A percentile compares a stretch with the other conserved stretches of the same genome.
Conservation (phyloP, 64 coral and sea anemone genomes). For the Pocillopora verrucosa region DNA sequence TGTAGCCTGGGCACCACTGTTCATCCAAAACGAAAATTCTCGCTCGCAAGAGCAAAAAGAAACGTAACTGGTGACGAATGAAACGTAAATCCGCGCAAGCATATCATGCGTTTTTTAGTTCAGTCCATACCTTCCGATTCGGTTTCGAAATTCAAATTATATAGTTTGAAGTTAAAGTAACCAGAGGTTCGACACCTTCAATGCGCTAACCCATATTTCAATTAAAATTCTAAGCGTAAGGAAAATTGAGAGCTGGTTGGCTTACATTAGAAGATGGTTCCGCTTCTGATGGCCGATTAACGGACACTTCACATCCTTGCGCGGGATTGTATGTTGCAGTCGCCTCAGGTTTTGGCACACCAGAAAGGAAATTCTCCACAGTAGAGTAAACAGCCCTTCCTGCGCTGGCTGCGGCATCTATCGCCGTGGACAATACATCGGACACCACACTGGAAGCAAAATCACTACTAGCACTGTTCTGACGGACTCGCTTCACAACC, state of each 20-base stretch:
- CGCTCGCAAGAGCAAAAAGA: no score
- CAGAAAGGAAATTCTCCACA: constrained; percentile 48
- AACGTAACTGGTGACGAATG: no score
- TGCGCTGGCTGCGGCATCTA: constrained; percentile 59
- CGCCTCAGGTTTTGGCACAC: not conserved
- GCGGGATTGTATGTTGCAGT: constrained; percentile 54
- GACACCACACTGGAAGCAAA: constrained; percentile 50
- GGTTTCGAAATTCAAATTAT: not conserved
- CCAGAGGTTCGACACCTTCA: not conserved
- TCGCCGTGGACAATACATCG: constrained; percentile 66
- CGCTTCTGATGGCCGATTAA: not conserved
- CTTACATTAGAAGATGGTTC: not conserved
- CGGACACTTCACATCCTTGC: constrained; percentile 56
- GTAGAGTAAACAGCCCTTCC: constrained; percentile 63
- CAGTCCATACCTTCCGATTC: no score
- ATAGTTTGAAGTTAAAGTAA: not conserved
- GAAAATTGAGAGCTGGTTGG: not conserved
- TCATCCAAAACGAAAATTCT: no score
- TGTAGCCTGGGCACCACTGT: no score
- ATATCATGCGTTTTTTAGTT: no score
- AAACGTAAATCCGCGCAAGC: no score
- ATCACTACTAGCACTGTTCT: constrained; percentile 19
- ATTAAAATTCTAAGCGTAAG: not conserved
- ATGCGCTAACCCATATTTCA: not conserved
- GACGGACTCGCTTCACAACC: not conserved